Conservation (phyloP, 2,113 vertebrate species). For the Motacilla alba region DNA sequence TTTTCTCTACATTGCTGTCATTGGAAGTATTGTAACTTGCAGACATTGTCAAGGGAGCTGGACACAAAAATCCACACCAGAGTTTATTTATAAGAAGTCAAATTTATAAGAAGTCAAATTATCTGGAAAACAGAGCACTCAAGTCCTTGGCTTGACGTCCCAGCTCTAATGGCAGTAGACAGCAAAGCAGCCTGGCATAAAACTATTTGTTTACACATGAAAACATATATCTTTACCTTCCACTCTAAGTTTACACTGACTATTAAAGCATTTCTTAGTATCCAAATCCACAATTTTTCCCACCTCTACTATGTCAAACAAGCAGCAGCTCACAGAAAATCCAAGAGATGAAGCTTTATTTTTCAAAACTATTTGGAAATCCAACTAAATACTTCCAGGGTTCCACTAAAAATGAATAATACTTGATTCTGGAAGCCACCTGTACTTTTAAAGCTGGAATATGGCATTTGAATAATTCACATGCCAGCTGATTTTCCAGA, state of each 20-base stretch:
- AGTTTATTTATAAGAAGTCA: background rate
- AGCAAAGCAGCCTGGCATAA: background rate
- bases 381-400: background rate
- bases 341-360: background rate
- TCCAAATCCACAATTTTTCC: background rate
- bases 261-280: background rate
- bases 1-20: background rate
- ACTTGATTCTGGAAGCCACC: background rate
- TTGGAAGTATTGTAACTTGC: background rate
- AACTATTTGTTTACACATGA: background rate
- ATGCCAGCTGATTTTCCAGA: background rate
- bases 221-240: background rate
- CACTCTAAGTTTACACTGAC: background rate
- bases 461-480: background rate
- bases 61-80: background rate
- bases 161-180: background rate
- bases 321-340: background rate
- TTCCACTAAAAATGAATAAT: background rate
- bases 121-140: background rate
- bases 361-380: background rate
- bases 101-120: background rate
- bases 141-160: background rate
- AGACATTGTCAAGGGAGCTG: background rate
- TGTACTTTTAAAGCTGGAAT: background rate
- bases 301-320: background rate